These are phyloP conservation scores for Operophtera brumata DNA, from an alignment of 2,888 invertebrate genomes.

Conservation along the genomic window DNA sequence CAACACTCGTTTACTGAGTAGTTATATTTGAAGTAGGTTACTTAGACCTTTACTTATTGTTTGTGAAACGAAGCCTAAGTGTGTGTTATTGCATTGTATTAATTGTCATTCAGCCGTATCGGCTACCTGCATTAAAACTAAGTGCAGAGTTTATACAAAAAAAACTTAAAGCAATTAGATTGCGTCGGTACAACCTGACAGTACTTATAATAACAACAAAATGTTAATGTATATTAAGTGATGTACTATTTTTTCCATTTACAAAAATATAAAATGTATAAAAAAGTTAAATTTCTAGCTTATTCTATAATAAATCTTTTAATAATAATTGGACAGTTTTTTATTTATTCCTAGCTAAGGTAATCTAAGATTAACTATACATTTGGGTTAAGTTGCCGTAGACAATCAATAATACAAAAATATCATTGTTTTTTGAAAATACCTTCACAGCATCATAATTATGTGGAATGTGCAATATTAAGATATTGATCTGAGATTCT, in stretches of 20 bases:
- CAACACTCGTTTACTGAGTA: background rate
- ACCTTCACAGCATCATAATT: too few relatives aligned
- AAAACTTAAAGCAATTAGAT: slow-evolving; percentile 64
- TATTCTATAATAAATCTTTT: slow-evolving; percentile 49
- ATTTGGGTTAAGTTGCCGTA: slow-evolving; percentile 61
- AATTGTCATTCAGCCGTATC: slow-evolving; percentile 27
- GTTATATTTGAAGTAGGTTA: too few relatives aligned
- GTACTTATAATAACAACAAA: slow-evolving; percentile 38
- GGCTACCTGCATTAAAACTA: slow-evolving; percentile 25
- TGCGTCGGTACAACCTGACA: slow-evolving; percentile 68
- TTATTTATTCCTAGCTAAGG: slow-evolving; percentile 43
- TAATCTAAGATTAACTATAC: slow-evolving; percentile 57
- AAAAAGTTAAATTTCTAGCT: slow-evolving; percentile 31
- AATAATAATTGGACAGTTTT: slow-evolving; percentile 51
- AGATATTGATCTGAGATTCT: background rate
- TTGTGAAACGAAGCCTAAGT: too few relatives aligned
- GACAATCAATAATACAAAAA: slow-evolving; percentile 1
- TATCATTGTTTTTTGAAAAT: background rate
- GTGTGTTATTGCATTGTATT: slow-evolving; percentile 24
- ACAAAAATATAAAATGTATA: slow-evolving; percentile 48
- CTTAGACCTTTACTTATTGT: too few relatives aligned
- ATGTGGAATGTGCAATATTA: background rate
- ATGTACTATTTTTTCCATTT: slow-evolving; percentile 37
- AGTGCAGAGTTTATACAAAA: slow-evolving; percentile 41
- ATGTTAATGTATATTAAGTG: slow-evolving; percentile 32